phyloP scores from a whole-genome alignment of 1,140 invertebrate species.

The Bombus huntii region DNA sequence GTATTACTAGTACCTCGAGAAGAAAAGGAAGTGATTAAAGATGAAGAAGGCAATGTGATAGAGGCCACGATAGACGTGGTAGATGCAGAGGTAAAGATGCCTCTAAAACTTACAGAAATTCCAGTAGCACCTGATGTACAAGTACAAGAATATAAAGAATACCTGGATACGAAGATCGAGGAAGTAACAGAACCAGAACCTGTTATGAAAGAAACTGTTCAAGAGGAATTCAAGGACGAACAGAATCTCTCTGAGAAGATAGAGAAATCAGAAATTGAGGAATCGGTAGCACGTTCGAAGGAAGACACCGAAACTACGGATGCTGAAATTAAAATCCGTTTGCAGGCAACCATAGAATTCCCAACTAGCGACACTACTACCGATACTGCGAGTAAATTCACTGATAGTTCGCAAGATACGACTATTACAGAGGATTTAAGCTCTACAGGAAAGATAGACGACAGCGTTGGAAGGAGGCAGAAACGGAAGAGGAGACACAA shows the following conservation, averaged over 20 bases:
- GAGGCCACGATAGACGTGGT: not conserved
- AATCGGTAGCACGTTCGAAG: conserved; percentile 30
- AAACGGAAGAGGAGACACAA: conserved; percentile 64
- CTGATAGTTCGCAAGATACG: conserved; percentile 62
- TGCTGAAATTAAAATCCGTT: conserved; percentile 74
- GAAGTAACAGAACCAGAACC: not conserved
- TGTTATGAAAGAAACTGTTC: not conserved
- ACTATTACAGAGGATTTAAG: conserved; percentile 66
- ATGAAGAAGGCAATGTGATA: not conserved
- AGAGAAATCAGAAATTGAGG: conserved; percentile 33
- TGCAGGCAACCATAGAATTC: conserved; percentile 78
- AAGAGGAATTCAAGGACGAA: not conserved
- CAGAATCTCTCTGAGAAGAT: not conserved
- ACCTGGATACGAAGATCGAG: not conserved
- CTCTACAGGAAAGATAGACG: not conserved
- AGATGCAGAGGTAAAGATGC: not conserved
- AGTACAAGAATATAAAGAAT: conserved; percentile 55
- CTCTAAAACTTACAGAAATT: conserved; percentile 43
- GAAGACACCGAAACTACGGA: conserved; percentile 70
- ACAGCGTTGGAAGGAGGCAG: conserved; percentile 21
- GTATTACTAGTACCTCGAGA: not conserved
- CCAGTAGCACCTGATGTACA: conserved; percentile 68
- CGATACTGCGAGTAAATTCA: conserved; percentile 53
- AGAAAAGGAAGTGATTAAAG: not conserved
- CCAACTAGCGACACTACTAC: conserved; percentile 69